Conservation (phyloP, 2,888 invertebrate species). For the Agrotis segetum region DNA sequence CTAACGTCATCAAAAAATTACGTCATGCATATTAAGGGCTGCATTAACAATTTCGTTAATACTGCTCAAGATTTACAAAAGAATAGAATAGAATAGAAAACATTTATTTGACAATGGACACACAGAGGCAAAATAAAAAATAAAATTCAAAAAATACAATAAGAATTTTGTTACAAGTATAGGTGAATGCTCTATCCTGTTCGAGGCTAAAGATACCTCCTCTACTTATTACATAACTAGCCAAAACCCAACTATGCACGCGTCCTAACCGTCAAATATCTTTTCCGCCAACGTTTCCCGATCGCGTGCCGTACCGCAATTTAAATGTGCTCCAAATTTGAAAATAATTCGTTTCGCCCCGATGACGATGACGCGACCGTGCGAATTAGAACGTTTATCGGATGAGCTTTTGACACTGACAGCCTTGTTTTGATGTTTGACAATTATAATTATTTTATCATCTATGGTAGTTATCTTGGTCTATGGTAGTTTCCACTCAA, state of each 20-base stretch:
- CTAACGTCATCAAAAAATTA: background rate
- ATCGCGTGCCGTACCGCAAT: slow-evolving; percentile 89
- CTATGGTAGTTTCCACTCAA: slow-evolving; percentile 4
- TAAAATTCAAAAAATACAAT: too few relatives aligned
- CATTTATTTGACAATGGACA: too few relatives aligned
- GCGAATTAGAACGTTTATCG: slow-evolving; percentile 76
- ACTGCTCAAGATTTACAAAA: too few relatives aligned
- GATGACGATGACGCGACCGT: slow-evolving; percentile 68
- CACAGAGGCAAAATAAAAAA: too few relatives aligned
- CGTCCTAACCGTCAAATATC: slow-evolving; percentile 75
- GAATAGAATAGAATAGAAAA: too few relatives aligned
- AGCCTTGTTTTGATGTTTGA: slow-evolving; percentile 45
- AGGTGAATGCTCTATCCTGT: background rate
- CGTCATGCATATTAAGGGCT: background rate
- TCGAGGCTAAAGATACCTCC: slow-evolving; percentile 12
- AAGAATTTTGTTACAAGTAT: too few relatives aligned
- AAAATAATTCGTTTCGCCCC: slow-evolving; percentile 86
- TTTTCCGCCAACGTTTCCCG: slow-evolving; percentile 83
- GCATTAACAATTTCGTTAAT: too few relatives aligned
- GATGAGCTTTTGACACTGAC: slow-evolving; percentile 63
- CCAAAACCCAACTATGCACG: slow-evolving; percentile 23
- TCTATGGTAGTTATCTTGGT: background rate
- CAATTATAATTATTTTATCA: slow-evolving; percentile 17
- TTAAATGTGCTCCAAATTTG: slow-evolving; percentile 90
- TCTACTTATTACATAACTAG: slow-evolving; percentile 29